Evolutionary conservation across 2,113 vertebrate genomes (phyloP).

Genomic region (Podarcis cretensis): DNA sequence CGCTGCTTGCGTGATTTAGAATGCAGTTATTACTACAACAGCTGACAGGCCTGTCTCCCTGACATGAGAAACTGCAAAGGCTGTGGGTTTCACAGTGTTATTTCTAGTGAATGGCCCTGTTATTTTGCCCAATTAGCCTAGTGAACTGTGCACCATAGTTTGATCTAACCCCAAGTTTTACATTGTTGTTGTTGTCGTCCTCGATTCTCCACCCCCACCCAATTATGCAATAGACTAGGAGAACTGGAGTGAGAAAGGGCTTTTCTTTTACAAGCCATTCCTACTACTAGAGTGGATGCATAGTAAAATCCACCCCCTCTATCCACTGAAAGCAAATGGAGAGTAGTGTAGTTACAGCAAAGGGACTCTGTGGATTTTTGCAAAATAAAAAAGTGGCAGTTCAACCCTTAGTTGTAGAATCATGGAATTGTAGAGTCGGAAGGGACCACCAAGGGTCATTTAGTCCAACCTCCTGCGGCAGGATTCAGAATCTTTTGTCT

Average conservation of each 20-base stretch:
- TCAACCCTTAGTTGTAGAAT: too few species aligned
- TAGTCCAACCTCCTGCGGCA: too few species aligned
- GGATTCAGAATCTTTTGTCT: too few species aligned
- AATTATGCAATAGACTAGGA: neutral
- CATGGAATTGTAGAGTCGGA: too few species aligned
- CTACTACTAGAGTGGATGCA: too few species aligned
- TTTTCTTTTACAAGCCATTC: neutral
- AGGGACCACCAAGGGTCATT: too few species aligned
- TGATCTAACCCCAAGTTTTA: neutral
- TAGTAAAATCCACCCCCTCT: too few species aligned
- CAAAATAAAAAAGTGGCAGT: too few species aligned
- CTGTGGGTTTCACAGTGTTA: conserved; percentile 31
- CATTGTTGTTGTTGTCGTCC: neutral
- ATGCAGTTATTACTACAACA: conserved; percentile 39
- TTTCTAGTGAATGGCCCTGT: conserved; percentile 46
- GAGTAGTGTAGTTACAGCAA: too few species aligned
- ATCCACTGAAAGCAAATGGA: too few species aligned
- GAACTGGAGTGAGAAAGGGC: too few species aligned
- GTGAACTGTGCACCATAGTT: conserved; percentile 15
- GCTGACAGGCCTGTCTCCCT: conserved; percentile 26
- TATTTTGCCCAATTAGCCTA: conserved; percentile 37
- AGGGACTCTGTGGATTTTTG: too few species aligned
- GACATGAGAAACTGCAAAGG: conserved; percentile 30
- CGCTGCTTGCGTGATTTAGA: neutral
- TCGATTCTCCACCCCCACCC: neutral